These are phyloP conservation scores for Drosophila cracens DNA, from an alignment of 2,888 invertebrate species.

Conservation along the genomic window DNA sequence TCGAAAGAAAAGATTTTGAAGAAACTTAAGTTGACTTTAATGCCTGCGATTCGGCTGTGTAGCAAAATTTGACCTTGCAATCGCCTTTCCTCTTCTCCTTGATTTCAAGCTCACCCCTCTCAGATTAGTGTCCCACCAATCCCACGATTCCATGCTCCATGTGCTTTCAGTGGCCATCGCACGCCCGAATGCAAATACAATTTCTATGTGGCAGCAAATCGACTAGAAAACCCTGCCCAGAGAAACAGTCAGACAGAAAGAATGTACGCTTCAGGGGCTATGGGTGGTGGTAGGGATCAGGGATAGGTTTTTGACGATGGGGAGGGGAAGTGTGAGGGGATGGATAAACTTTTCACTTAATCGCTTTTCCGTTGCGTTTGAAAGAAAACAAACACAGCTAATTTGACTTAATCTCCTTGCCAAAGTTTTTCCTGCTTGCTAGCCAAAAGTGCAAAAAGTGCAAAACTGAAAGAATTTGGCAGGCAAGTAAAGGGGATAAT, in stretches of 20 bases:
- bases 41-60: neutral
- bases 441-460: conserved; percentile 49
- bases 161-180: neutral
- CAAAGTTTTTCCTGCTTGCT: conserved; percentile 46
- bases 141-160: neutral
- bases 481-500: neutral
- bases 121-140: neutral
- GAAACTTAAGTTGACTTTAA: neutral
- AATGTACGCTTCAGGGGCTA: neutral
- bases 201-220: conserved; percentile 66
- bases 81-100: neutral
- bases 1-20: neutral
- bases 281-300: neutral
- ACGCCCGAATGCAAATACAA: conserved; percentile 68
- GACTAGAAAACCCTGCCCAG: conserved; percentile 60
- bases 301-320: neutral
- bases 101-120: neutral
- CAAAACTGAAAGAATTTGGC: conserved; percentile 26
- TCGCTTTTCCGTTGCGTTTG: conserved; percentile 72
- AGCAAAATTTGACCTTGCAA: neutral
- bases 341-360: conserved; percentile 72
- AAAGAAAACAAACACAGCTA: conserved; percentile 75
- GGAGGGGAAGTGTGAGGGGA: neutral
- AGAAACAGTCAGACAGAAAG: neutral
- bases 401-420: conserved; percentile 71